Evolutionary conservation across 2,113 vertebrate species (phyloP).

Genomic region (Paraplagusia blochii): DNA sequence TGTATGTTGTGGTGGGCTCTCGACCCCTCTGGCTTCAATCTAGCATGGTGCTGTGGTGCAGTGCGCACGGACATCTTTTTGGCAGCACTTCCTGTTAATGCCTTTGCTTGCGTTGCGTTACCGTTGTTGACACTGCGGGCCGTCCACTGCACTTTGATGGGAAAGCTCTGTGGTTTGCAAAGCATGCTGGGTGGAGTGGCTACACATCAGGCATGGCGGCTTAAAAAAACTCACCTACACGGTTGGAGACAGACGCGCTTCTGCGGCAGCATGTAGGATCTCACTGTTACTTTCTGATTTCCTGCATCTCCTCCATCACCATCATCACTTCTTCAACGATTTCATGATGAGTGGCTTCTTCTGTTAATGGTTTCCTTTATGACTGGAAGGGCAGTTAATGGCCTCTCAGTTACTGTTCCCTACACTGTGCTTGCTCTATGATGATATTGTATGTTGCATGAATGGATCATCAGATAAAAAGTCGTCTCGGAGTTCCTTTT

Average conservation of each 20-base stretch:
- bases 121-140: constrained; percentile 53
- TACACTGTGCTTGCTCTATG: constrained; percentile 56
- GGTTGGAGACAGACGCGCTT: constrained; percentile 49
- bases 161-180: constrained; percentile 66
- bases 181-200: constrained; percentile 70
- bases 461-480: constrained; percentile 42
- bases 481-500: constrained; percentile 23
- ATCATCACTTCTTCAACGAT: constrained; percentile 57
- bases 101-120: constrained; percentile 38
- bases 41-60: constrained; percentile 63
- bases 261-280: constrained; percentile 67
- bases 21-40: constrained; percentile 63
- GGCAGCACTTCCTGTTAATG: constrained; percentile 50
- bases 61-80: constrained; percentile 40
- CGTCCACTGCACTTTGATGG: constrained; percentile 66
- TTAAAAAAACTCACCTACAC: constrained; percentile 24
- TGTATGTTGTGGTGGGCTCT: constrained; percentile 53
- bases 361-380: constrained; percentile 49
- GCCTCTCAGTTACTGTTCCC: constrained; percentile 47
- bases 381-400: constrained; percentile 35
- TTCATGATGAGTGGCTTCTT: constrained; percentile 51
- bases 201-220: constrained; percentile 65
- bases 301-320: constrained; percentile 58
- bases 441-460: constrained; percentile 68
- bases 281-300: constrained; percentile 24